Conservation (phyloP, 1,140 invertebrate species). For the Brachystomella parvula region DNA sequence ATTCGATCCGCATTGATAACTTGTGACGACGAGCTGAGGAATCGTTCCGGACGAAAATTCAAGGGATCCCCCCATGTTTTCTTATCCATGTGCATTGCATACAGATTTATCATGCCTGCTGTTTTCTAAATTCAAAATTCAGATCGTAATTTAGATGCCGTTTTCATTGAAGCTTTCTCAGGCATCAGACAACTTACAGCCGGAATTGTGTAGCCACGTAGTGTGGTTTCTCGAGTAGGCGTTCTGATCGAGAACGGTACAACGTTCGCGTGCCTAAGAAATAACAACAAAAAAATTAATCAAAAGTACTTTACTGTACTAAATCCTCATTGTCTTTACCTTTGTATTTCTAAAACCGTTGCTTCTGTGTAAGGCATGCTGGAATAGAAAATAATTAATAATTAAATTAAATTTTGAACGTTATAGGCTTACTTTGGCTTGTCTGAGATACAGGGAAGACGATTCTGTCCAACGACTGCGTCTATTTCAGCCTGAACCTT, state of each 20-base stretch:
- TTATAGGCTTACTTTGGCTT: constrained; percentile 1
- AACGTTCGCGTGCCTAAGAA: constrained; percentile 1
- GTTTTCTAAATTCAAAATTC: constrained; percentile 53
- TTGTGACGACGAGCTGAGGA: constrained; percentile 44
- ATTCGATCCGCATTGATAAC: constrained; percentile 14
- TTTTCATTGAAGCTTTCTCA: background rate
- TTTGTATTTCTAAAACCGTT: constrained; percentile 57
- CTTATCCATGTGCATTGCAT: constrained; percentile 62
- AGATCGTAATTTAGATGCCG: background rate
- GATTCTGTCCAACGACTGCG: constrained; percentile 56
- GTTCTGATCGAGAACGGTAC: background rate
- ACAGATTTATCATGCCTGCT: constrained; percentile 72
- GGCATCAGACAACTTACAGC: background rate
- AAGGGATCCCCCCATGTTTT: constrained; percentile 60
- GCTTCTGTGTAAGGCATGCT: constrained; percentile 72
- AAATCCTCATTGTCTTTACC: background rate
- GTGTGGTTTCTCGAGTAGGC: background rate
- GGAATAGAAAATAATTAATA: background rate
- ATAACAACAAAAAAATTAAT: background rate
- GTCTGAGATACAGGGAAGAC: constrained; percentile 52
- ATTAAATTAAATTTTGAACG: background rate
- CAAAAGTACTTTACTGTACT: too few species aligned
- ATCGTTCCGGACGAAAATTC: constrained; percentile 65
- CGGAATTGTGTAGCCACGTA: constrained; percentile 1
- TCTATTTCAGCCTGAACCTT: constrained; percentile 74